Conservation (phyloP, 2,797 vertebrate species). For the Macropus fuliginosus region DNA sequence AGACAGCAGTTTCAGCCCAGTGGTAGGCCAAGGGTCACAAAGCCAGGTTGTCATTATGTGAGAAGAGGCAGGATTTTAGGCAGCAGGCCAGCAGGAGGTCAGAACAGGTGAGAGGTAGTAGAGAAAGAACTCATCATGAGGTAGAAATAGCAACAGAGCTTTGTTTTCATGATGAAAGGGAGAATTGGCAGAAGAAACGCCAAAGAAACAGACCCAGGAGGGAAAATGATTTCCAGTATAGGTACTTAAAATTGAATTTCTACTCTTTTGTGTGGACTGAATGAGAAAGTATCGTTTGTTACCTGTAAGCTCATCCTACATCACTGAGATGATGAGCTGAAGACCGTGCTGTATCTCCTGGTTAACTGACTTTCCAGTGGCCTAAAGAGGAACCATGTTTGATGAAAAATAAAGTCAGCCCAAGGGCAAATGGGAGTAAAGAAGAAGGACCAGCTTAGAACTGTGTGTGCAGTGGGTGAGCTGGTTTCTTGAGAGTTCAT, state of each 20-base stretch:
- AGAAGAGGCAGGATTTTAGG: not conserved
- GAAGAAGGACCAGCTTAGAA: not conserved
- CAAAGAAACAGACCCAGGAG: not conserved
- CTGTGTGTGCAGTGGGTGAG: not conserved
- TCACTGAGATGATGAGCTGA: not conserved
- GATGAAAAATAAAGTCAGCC: not conserved
- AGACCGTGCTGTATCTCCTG: not conserved
- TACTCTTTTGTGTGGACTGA: not conserved
- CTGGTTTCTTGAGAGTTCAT: not conserved
- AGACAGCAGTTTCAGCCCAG: not conserved
- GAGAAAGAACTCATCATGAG: not conserved
- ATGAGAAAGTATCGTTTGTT: not conserved
- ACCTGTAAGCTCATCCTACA: not conserved
- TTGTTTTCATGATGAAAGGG: not conserved
- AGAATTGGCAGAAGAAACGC: not conserved
- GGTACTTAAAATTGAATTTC: not conserved
- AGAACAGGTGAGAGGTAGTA: not conserved
- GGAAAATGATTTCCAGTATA: not conserved
- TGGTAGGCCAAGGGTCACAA: not conserved
- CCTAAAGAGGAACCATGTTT: not conserved
- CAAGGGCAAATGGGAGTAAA: not conserved
- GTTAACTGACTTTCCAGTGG: not conserved
- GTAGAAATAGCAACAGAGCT: not conserved
- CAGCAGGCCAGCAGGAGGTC: not conserved
- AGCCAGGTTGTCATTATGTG: not conserved